Evolutionary conservation across 1,140 invertebrate species (phyloP), one percentile per base, ranked within the genome.

Genomic region (Microvelia longipes): DNA sequence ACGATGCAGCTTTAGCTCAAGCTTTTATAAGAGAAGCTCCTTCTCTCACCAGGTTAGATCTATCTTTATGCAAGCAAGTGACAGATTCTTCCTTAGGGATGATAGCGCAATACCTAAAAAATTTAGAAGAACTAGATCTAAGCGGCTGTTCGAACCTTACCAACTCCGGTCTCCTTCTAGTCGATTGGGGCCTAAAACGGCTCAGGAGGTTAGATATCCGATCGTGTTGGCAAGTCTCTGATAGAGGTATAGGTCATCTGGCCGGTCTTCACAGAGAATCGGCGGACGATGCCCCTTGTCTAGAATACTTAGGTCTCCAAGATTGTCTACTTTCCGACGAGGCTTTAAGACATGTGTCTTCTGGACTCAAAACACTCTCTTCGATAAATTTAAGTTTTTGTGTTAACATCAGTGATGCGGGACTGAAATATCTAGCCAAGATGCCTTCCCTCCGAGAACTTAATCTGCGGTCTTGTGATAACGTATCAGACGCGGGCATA

Each of bases 251-350:
- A 72, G 88, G 87, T 0, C 88, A 94, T 77, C 78, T 98, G 65
- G 88, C 91, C 1, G 92, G 93, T 0, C 80, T 90, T 11, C 88
- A 85, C 72, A 78, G 80, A 28, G 83, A 87, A 13, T 83, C 84
- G 19, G 85, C 85, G 0, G 82, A 85, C 70, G 89, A 90, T 0
- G 89, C 87, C 69, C 82, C 73, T 5, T 30, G 35, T 11, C 80
- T 98, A 66, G 92, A 96, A 78, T 84, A 91, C 75, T 81, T 98
- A 2, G 91, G 91, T 5, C 82, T 97, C 29, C 94, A 97, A 81
- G 94, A 97, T 80, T 97, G 94, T 81, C 94, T 96, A 80, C 79
- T 98, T 15, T 92, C 91, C 29, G 94, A 98, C 80, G 92, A 94
- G 74, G 89, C 92, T 0, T 81, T 98, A 61, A 88, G 87, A 74